A percentile compares a stretch with the other conserved stretches of the same genome.
Conservation (phyloP, 2,797 vertebrate species). For the Lithobates pipiens region DNA sequence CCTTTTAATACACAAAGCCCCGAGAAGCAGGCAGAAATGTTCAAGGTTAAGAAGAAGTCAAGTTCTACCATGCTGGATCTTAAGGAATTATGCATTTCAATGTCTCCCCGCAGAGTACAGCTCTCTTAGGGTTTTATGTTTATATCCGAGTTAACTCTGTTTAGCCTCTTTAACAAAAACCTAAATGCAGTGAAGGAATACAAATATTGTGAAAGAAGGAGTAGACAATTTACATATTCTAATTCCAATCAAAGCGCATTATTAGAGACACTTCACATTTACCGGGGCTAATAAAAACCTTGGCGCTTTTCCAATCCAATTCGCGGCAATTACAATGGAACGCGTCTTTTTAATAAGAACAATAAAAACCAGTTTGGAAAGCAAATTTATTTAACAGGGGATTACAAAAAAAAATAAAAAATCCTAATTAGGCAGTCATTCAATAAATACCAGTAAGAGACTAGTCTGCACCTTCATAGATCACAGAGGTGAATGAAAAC, state of each 20-base stretch:
- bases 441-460: slow-evolving; percentile 26
- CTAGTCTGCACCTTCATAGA: slow-evolving; percentile 17
- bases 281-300: slow-evolving; percentile 19
- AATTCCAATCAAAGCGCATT: slow-evolving; percentile 44
- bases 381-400: slow-evolving; percentile 40
- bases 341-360: slow-evolving; percentile 19
- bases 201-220: slow-evolving; percentile 24
- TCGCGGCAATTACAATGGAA: slow-evolving; percentile 39
- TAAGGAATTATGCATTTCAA: slow-evolving; percentile 5
- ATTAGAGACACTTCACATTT: slow-evolving; percentile 42
- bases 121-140: slow-evolving; percentile 36
- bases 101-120: slow-evolving; percentile 8
- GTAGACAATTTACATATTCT: not conserved
- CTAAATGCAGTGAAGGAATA: slow-evolving; percentile 24
- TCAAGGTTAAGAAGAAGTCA: slow-evolving; percentile 48
- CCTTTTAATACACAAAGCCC: not conserved
- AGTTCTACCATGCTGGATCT: slow-evolving; percentile 21
- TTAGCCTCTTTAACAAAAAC: slow-evolving; percentile 5
- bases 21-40: slow-evolving; percentile 9
- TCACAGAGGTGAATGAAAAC: not conserved
- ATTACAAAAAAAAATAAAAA: slow-evolving; percentile 33
- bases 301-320: slow-evolving; percentile 34
- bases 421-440: slow-evolving; percentile 50
- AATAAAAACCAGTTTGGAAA: slow-evolving; percentile 24
- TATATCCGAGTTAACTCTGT: slow-evolving; percentile 5